A percentile compares a stretch with the other conserved stretches of the same genome.
Evolutionary conservation across 2,113 vertebrate genomes (phyloP).

Genomic region (Callospermophilus lateralis): DNA sequence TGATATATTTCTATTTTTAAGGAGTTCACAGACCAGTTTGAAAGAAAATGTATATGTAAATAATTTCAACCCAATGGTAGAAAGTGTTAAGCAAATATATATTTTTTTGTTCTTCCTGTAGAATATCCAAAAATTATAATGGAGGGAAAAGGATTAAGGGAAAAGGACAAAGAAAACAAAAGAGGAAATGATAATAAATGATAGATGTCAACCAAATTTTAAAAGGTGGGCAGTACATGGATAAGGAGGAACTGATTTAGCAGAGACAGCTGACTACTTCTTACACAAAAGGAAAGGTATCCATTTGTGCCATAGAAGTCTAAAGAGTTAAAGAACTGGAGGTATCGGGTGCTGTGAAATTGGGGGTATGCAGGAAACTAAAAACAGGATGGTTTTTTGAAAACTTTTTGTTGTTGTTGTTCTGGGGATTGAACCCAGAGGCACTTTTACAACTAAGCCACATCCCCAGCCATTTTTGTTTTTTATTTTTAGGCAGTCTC

Average conservation of each 20-base stretch:
- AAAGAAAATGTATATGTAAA: constrained; percentile 35
- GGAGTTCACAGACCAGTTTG: neutral
- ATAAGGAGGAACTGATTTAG: neutral
- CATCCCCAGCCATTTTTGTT: no score
- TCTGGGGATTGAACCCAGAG: no score
- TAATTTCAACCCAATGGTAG: neutral
- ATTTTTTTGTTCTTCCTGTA: constrained; percentile 9
- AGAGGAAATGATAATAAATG: neutral
- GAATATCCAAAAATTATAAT: constrained; percentile 22
- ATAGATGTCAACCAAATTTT: neutral
- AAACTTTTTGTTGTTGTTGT: neutral
- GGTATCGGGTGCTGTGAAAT: neutral
- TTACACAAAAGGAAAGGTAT: neutral
- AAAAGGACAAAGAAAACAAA: neutral
- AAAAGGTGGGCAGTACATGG: neutral
- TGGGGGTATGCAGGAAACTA: neutral
- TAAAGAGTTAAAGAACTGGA: neutral
- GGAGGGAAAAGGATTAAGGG: neutral
- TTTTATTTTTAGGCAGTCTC: no score
- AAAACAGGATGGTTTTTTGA: neutral
- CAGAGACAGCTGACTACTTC: neutral
- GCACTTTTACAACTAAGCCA: no score
- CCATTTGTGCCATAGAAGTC: neutral
- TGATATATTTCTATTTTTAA: constrained; percentile 5
- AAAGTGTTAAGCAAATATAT: neutral